Percentiles rank a stretch among this genome's conserved stretches.
Conservation (phyloP, 2,797 vertebrate species). For the Cuniculus paca region DNA sequence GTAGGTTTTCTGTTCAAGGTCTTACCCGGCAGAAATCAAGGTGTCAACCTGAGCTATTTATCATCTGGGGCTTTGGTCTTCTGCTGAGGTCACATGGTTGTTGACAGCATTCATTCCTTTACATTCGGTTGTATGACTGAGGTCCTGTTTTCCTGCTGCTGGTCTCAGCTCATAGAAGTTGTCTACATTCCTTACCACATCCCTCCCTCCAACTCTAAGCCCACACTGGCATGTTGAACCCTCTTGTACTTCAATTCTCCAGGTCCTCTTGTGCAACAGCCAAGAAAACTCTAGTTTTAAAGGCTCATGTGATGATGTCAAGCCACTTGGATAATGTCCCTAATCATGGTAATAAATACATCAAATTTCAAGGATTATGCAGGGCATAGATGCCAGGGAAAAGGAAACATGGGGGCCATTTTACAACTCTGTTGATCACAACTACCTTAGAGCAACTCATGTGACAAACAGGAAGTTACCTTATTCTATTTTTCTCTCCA, state of each 20-base stretch:
- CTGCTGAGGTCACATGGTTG: not conserved
- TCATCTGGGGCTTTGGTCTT: not conserved
- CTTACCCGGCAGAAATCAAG: not conserved
- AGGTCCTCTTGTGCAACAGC: not conserved
- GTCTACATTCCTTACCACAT: not conserved
- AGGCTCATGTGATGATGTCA: not conserved
- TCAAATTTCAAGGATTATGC: not conserved
- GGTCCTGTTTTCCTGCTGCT: not conserved
- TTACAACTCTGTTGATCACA: not conserved
- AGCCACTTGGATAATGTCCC: not conserved
- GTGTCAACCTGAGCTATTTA: not conserved
- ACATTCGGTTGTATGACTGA: not conserved
- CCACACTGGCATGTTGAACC: not conserved
- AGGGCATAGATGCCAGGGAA: not conserved
- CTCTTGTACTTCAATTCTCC: not conserved
- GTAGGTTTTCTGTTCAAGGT: not conserved
- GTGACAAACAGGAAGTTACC: not conserved
- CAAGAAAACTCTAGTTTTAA: constrained; percentile 3
- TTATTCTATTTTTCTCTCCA: not conserved
- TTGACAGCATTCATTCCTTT: not conserved
- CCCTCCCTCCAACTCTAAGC: not conserved
- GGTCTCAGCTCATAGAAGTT: not conserved
- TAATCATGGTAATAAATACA: not conserved
- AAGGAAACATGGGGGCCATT: not conserved
- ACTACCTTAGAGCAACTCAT: not conserved